Evolutionary conservation across 2,113 vertebrate genomes (phyloP), one percentile per base, ranked within the genome.

Genomic region (Nansenia antarctica): DNA sequence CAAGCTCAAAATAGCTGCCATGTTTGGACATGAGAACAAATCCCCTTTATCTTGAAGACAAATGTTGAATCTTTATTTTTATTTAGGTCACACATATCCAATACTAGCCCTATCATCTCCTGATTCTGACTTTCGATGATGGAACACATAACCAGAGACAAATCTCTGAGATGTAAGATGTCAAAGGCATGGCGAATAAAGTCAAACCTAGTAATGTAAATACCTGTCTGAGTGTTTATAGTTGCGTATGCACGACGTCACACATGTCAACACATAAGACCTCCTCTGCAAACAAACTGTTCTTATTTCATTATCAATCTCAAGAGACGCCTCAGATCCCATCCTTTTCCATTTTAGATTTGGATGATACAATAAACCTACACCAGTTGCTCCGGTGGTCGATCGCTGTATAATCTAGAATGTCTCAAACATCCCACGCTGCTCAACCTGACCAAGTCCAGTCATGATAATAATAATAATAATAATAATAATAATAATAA

Each of bases 181-280:
- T 47, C 42, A 47, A 18, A 18, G 42, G 14, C 3, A 5, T n/a
- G 15, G n/a, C 14, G 42, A 12, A 18, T 12, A n/a, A n/a, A 47
- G n/a, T 12, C 8, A n/a, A 18, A 15, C 42, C 7, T 2, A 12
- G 14, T 18, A 18, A 59, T 59, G 42, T 53, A 72, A 74, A 73
- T 67, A 66, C 49, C 30, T n/a, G 27, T 18, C 53, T 31, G n/a
- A n/a, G 69, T 47, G 78, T 79, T 66, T 67, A 57, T 49, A 78
- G 78, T 68, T 73, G 54, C 45, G 22, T 35, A 74, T 54, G 55
- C 7, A 37, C 65, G n/a, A 55, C 63, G 63, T 74, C 39, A 9
- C 20, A 22, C 57, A 60, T 62, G 74, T 69, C 47, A 79, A 29
- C 8, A 24, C 65, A 61, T 18, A 42, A 53, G 49, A 54, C 34